phyloP scores from a whole-genome alignment of 2,113 vertebrate species.

The Pedetes capensis region DNA sequence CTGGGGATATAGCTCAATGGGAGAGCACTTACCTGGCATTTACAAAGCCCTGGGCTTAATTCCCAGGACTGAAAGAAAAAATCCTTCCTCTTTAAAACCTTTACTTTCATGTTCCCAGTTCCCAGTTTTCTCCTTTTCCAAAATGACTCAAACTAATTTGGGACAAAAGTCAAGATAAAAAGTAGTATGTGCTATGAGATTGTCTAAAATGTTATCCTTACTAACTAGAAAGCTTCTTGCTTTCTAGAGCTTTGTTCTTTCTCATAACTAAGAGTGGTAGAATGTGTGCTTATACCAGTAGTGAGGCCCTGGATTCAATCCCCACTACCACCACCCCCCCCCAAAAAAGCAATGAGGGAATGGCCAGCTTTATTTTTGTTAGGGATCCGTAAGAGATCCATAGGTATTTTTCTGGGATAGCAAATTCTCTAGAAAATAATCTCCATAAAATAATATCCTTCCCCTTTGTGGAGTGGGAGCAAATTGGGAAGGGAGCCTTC shows the following conservation, averaged over 20 bases:
- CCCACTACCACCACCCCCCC: too few species aligned
- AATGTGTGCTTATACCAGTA: too few species aligned
- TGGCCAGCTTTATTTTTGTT: not conserved
- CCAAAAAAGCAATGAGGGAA: too few species aligned
- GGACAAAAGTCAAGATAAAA: not conserved
- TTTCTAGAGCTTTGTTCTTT: not conserved
- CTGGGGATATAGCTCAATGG: too few species aligned
- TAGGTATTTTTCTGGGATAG: not conserved
- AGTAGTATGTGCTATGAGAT: not conserved
- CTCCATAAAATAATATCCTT: not conserved
- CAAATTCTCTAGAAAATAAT: not conserved
- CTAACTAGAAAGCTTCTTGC: not conserved
- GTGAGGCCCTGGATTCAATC: too few species aligned
- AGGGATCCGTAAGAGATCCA: not conserved
- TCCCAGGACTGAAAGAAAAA: too few species aligned
- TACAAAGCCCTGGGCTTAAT: too few species aligned
- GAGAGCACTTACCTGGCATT: too few species aligned
- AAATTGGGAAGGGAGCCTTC: not conserved
- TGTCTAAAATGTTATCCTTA: not conserved
- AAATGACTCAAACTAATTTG: not conserved
- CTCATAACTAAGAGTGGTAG: not conserved
- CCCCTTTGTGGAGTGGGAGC: not conserved
- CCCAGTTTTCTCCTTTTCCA: not conserved
- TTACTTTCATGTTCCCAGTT: not conserved
- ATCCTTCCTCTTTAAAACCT: not conserved